A percentile compares a stretch with the other conserved stretches of the same genome.
phyloP scores from a whole-genome alignment of 2,888 invertebrate genomes.

The Caprella mutica region DNA sequence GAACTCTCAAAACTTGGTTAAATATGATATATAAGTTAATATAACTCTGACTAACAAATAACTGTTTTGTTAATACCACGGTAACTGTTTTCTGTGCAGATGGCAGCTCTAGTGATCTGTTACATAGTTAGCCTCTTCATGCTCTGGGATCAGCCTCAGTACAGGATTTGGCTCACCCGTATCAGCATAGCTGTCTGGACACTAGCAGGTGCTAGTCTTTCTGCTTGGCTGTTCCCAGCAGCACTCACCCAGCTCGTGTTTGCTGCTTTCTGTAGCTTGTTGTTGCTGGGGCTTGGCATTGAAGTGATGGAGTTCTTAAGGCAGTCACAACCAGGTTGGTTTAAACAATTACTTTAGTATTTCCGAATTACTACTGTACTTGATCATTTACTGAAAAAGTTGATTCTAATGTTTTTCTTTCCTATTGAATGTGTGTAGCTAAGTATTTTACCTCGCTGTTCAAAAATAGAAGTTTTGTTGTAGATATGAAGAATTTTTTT shows the following conservation, averaged over 20 bases:
- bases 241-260: constrained; percentile 26
- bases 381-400: no score
- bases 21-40: no score
- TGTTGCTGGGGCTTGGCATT: constrained; percentile 18
- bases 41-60: no score
- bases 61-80: no score
- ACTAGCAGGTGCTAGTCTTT: constrained; percentile 20
- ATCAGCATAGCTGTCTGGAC: constrained; percentile 23
- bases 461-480: no score
- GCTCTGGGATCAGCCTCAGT: not conserved
- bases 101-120: constrained; percentile 1
- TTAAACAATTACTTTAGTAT: no score
- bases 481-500: no score
- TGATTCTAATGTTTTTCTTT: no score
- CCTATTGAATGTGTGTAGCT: no score
- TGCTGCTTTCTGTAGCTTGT: constrained; percentile 16
- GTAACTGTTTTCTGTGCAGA: not conserved
- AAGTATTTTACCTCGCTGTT: no score
- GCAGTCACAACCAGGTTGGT: not conserved
- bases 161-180: constrained; percentile 37
- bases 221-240: constrained; percentile 23
- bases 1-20: no score
- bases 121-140: constrained; percentile 7
- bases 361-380: no score
- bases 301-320: constrained; percentile 19